Evolutionary conservation across 2,888 invertebrate species (phyloP).

Genomic region (Synanthedon myopaeformis): DNA sequence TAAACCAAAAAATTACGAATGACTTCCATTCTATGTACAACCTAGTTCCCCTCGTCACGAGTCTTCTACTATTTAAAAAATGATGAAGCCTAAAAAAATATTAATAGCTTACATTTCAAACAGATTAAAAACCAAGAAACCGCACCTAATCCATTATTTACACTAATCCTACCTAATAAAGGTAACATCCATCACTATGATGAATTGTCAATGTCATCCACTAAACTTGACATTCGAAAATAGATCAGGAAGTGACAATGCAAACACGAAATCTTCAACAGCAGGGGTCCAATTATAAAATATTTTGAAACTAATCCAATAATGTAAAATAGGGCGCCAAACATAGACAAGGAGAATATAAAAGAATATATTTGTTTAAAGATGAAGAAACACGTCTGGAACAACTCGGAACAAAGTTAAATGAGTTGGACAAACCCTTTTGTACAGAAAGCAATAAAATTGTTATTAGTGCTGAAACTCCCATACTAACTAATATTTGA

Average conservation of each 20-base stretch:
- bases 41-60: too few species aligned
- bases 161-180: constrained; percentile 1
- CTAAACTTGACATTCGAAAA: constrained; percentile 8
- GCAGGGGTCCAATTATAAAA: constrained; percentile 49
- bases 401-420: constrained; percentile 13
- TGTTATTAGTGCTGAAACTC: too few species aligned
- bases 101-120: too few species aligned
- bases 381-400: too few species aligned
- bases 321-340: neutral
- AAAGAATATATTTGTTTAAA: too few species aligned
- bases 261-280: constrained; percentile 15
- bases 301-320: constrained; percentile 44
- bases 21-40: too few species aligned
- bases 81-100: too few species aligned
- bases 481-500: too few species aligned
- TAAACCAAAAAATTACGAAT: too few species aligned
- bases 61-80: too few species aligned
- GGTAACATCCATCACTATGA: constrained; percentile 27
- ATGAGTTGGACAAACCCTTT: constrained; percentile 37
- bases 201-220: constrained; percentile 20
- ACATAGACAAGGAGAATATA: too few species aligned
- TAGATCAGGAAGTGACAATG: constrained; percentile 15
- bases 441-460: constrained; percentile 10
- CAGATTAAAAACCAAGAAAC: neutral
- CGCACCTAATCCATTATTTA: constrained; percentile 3